Percentiles rank a stretch among this genome's conserved stretches.
phyloP scores from a whole-genome alignment of 1,140 invertebrate species.

The Drosophila mojavensis region DNA sequence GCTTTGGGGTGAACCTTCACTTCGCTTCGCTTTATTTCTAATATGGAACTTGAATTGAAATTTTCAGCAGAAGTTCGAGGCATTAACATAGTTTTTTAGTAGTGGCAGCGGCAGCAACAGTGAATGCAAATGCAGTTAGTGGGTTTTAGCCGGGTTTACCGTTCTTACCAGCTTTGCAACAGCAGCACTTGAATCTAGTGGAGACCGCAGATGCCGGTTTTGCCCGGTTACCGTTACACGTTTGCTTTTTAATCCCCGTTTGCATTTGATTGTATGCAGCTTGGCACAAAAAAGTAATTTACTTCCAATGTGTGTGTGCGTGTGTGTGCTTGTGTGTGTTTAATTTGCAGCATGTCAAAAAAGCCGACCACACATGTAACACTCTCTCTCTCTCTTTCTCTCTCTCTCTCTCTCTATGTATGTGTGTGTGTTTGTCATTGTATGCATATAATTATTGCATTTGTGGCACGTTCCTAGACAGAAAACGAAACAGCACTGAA shows the following conservation, averaged over 20 bases:
- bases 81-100: conserved; percentile 75
- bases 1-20: neutral
- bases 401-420: conserved; percentile 32
- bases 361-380: conserved; percentile 38
- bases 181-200: conserved; percentile 28
- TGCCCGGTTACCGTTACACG: conserved; percentile 50
- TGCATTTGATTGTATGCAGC: conserved; percentile 80
- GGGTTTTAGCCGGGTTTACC: conserved; percentile 54
- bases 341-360: conserved; percentile 82
- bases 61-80: conserved; percentile 61
- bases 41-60: conserved; percentile 58
- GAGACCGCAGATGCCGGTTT: conserved; percentile 39
- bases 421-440: conserved; percentile 51
- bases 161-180: conserved; percentile 41
- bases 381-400: conserved; percentile 31
- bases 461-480: conserved; percentile 70
- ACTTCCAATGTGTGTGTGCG: conserved; percentile 40
- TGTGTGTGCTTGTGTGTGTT: conserved; percentile 54
- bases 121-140: conserved; percentile 67
- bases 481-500: conserved; percentile 43
- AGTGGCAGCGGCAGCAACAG: conserved; percentile 43
- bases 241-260: conserved; percentile 78
- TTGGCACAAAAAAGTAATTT: conserved; percentile 73
- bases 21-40: no score
- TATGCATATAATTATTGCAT: conserved; percentile 82